A percentile compares a stretch with the other conserved stretches of the same genome.
Conservation (phyloP, 2,113 vertebrate species). For the Semnopithecus entellus region DNA sequence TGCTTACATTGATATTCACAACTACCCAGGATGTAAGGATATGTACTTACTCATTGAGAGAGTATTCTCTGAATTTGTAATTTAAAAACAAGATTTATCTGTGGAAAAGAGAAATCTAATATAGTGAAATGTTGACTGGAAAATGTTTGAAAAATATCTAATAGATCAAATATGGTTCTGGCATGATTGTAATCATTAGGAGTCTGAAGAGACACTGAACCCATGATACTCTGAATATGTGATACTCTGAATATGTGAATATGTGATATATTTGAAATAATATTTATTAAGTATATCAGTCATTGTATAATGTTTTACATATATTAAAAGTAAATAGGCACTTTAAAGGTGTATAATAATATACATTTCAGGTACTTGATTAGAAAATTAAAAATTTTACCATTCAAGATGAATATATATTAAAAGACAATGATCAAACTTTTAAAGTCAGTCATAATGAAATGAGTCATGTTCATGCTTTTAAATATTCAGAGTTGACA, state of each 20-base stretch:
- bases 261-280: not conserved
- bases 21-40: not conserved
- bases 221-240: not conserved
- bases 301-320: not conserved
- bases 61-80: not conserved
- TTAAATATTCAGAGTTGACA: not conserved
- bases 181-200: not conserved
- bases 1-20: not conserved
- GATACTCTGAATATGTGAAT: not conserved
- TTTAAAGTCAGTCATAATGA: not conserved
- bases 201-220: not conserved
- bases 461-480: not conserved
- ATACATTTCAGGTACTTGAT: not conserved
- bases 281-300: not conserved
- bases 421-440: not conserved
- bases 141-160: slow-evolving; percentile 1
- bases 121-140: slow-evolving; percentile 8
- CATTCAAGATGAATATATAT: not conserved
- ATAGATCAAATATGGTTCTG: not conserved
- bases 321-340: not conserved
- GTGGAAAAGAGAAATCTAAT: slow-evolving; percentile 5
- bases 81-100: not conserved
- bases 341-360: not conserved
- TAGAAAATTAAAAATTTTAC: not conserved
- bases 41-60: not conserved